These are phyloP conservation scores for Otus sunia DNA, from an alignment of 2,113 vertebrate species.

Conservation along the genomic window DNA sequence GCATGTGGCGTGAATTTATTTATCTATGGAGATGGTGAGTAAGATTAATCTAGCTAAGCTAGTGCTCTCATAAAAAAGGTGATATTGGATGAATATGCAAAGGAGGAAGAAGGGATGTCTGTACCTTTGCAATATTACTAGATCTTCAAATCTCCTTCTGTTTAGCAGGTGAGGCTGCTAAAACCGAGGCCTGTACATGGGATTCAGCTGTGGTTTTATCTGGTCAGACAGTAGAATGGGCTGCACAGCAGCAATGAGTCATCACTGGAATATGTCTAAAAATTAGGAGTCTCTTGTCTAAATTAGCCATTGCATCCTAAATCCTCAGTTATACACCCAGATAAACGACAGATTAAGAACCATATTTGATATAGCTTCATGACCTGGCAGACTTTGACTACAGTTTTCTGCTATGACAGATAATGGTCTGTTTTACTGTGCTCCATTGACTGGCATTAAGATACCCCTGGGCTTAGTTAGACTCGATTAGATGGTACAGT, in stretches of 20 bases:
- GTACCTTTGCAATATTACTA: not conserved
- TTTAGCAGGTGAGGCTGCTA: not conserved
- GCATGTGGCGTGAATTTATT: not conserved
- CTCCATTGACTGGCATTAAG: not conserved
- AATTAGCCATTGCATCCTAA: not conserved
- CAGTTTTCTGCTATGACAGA: not conserved
- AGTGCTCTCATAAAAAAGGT: not conserved
- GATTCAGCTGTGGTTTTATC: not conserved
- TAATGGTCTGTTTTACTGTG: not conserved
- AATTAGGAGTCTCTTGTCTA: not conserved
- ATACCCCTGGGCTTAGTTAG: not conserved
- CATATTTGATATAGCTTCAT: not conserved
- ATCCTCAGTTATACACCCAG: not conserved
- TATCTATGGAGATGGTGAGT: not conserved
- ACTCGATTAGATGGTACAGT: not conserved
- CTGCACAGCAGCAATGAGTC: not conserved
- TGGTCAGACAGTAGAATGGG: not conserved
- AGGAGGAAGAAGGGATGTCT: not conserved
- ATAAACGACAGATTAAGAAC: not conserved
- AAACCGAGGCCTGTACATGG: not conserved
- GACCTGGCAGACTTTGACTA: not conserved
- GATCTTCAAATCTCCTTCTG: not conserved
- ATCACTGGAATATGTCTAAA: not conserved
- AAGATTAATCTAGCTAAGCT: not conserved
- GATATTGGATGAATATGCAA: not conserved